Evolutionary conservation across 2,888 invertebrate genomes (phyloP).

Genomic region (Scrobipalpa costella): DNA sequence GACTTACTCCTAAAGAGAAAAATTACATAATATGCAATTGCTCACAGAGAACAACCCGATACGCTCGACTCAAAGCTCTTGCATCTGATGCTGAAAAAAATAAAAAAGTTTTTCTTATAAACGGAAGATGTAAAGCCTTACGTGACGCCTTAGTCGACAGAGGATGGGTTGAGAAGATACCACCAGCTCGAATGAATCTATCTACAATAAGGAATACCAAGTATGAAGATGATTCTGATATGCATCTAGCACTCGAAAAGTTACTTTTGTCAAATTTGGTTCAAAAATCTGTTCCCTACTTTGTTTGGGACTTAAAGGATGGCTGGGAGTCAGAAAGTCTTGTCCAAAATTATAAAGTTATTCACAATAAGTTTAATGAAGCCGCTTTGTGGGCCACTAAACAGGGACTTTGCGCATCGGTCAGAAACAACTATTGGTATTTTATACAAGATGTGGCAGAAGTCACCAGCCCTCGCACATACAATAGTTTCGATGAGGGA

Average conservation of each 20-base stretch:
- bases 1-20: slow-evolving; percentile 66
- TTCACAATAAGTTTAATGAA: slow-evolving; percentile 48
- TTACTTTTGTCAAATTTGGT: slow-evolving; percentile 68
- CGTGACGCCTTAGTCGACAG: slow-evolving; percentile 81
- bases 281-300: slow-evolving; percentile 59
- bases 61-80: slow-evolving; percentile 61
- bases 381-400: slow-evolving; percentile 65
- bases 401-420: slow-evolving; percentile 75
- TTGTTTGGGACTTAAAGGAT: slow-evolving; percentile 60
- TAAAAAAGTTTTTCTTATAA: slow-evolving; percentile 79
- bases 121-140: slow-evolving; percentile 76
- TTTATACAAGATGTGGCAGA: slow-evolving; percentile 82
- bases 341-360: neutral
- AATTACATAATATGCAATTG: slow-evolving; percentile 60
- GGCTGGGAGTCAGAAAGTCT: neutral
- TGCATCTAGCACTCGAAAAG: slow-evolving; percentile 61
- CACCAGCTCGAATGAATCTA: slow-evolving; percentile 63
- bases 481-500: slow-evolving; percentile 80
- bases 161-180: slow-evolving; percentile 88
- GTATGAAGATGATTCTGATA: slow-evolving; percentile 47
- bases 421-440: slow-evolving; percentile 84
- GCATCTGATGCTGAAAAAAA: slow-evolving; percentile 73
- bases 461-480: slow-evolving; percentile 87
- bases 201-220: slow-evolving; percentile 57
- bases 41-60: slow-evolving; percentile 54